These are phyloP conservation scores for Catocala nupta DNA, from an alignment of 2,888 invertebrate genomes.

Conservation along the genomic window DNA sequence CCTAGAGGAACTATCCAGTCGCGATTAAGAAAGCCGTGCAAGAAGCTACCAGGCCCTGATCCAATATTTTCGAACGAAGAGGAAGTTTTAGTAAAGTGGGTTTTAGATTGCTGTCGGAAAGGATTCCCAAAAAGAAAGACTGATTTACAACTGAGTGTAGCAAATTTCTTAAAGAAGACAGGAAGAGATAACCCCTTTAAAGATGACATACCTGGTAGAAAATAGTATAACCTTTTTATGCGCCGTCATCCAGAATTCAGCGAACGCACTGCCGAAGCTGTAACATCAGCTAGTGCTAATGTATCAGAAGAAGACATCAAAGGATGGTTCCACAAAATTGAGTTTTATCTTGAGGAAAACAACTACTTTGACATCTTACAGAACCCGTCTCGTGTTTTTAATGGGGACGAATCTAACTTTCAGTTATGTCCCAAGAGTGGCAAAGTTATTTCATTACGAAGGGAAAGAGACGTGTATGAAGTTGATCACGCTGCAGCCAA, in stretches of 20 bases:
- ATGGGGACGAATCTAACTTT: conserved; percentile 51
- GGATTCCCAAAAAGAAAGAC: conserved; percentile 33
- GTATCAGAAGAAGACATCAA: conserved; percentile 55
- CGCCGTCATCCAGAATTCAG: conserved; percentile 43
- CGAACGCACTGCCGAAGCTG: conserved; percentile 52
- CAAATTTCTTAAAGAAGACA: conserved; percentile 25
- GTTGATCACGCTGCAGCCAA: conserved; percentile 43
- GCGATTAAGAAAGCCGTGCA: conserved; percentile 23
- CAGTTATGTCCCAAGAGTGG: conserved; percentile 45
- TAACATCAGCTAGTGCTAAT: conserved; percentile 57
- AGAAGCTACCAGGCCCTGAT: conserved; percentile 21
- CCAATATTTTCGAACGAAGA: conserved; percentile 23
- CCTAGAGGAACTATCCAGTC: conserved; percentile 35
- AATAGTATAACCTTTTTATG: conserved; percentile 45
- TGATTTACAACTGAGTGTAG: conserved; percentile 26
- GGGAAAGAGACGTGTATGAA: conserved; percentile 58
- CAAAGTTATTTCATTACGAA: conserved; percentile 33
- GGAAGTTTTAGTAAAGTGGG: conserved; percentile 20
- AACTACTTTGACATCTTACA: conserved; percentile 19
- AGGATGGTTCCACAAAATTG: conserved; percentile 48
- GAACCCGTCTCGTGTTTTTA: conserved; percentile 36
- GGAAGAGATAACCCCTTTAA: conserved; percentile 20
- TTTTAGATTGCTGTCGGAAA: conserved; percentile 21
- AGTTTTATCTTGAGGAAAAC: conserved; percentile 21
- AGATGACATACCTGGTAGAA: conserved; percentile 27